Conservation (phyloP, 2,797 vertebrate species). For the Thalassophryne amazonica region DNA sequence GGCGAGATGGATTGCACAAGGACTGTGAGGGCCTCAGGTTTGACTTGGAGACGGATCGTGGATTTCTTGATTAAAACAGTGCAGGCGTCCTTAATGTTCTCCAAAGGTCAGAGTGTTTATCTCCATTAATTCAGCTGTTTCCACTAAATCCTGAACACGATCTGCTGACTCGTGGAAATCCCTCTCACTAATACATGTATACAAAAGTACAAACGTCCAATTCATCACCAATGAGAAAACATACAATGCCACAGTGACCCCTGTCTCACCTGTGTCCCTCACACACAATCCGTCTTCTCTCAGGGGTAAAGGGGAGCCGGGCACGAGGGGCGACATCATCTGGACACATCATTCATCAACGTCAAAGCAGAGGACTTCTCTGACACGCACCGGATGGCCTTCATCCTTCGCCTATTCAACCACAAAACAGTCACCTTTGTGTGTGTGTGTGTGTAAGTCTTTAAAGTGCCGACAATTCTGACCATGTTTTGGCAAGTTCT, state of each 20-base stretch:
- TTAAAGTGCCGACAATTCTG: slow-evolving; percentile 22
- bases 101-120: slow-evolving; percentile 73
- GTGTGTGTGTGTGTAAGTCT: slow-evolving; percentile 25
- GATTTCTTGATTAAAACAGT: slow-evolving; percentile 58
- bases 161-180: slow-evolving; percentile 59
- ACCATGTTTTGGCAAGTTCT: not conserved
- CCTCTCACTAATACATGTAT: slow-evolving; percentile 27
- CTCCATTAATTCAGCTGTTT: slow-evolving; percentile 51
- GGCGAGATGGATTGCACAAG: not conserved
- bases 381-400: slow-evolving; percentile 55
- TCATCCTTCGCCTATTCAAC: slow-evolving; percentile 36
- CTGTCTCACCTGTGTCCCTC: not conserved
- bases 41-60: slow-evolving; percentile 46
- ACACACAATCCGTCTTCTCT: slow-evolving; percentile 38
- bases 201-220: slow-evolving; percentile 23
- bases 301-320: slow-evolving; percentile 60
- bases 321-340: slow-evolving; percentile 54
- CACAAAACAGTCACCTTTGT: slow-evolving; percentile 36
- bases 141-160: slow-evolving; percentile 49
- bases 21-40: slow-evolving; percentile 28
- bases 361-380: slow-evolving; percentile 60
- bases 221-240: slow-evolving; percentile 24
- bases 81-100: slow-evolving; percentile 27
- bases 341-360: slow-evolving; percentile 80
- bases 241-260: slow-evolving; percentile 48